These are phyloP conservation scores for Xanthorhoe spadicearia DNA, from an alignment of 2,888 invertebrate genomes.

Conservation along the genomic window DNA sequence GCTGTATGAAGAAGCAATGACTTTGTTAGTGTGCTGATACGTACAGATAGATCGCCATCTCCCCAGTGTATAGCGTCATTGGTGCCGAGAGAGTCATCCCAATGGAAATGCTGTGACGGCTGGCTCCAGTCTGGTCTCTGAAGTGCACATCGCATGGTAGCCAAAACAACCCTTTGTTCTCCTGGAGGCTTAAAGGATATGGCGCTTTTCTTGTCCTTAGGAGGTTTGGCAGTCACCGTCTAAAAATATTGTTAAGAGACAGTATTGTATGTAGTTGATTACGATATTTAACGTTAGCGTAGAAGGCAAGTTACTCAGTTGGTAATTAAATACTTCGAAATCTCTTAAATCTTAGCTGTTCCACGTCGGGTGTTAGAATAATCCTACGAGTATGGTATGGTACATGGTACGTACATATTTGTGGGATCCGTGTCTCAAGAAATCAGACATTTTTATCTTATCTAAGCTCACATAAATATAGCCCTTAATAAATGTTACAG, in stretches of 20 bases:
- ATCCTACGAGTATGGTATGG: too few species aligned
- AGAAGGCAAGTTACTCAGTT: too few species aligned
- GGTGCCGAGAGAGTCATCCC: conserved; percentile 80
- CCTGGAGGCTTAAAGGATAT: conserved; percentile 47
- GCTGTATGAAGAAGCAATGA: background rate
- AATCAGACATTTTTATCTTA: too few species aligned
- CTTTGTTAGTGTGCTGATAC: conserved; percentile 31
- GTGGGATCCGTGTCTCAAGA: too few species aligned
- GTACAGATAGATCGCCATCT: conserved; percentile 74
- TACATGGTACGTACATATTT: too few species aligned
- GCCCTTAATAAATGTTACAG: too few species aligned
- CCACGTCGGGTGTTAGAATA: too few species aligned
- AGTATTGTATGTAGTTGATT: too few species aligned
- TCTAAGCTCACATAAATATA: too few species aligned
- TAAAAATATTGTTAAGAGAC: conserved; percentile 26
- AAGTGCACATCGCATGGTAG: conserved; percentile 77
- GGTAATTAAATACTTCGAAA: too few species aligned
- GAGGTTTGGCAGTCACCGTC: conserved; percentile 52
- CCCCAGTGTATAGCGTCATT: conserved; percentile 74
- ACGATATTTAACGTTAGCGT: too few species aligned
- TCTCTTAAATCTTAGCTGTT: too few species aligned
- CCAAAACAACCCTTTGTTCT: conserved; percentile 70
- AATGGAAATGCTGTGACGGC: conserved; percentile 81
- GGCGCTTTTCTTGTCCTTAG: conserved; percentile 64
- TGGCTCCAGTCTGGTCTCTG: conserved; percentile 82